Percentiles rank a stretch among this genome's conserved stretches.
These are phyloP conservation scores for Aleiodes alternator DNA, from an alignment of 2,888 invertebrate species.

Conservation along the genomic window DNA sequence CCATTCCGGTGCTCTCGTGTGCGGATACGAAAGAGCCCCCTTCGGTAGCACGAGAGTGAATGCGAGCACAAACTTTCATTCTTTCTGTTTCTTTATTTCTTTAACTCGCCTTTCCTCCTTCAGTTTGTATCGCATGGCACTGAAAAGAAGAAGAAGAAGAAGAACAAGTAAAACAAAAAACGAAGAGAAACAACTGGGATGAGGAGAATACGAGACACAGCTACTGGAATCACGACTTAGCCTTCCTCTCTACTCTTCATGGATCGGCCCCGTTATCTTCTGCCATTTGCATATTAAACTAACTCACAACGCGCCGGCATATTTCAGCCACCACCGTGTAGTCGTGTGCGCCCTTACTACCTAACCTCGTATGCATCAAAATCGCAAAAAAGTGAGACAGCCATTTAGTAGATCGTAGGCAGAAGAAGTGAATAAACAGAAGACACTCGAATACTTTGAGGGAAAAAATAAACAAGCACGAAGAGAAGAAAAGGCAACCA, in stretches of 20 bases:
- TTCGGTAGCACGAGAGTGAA: slow-evolving; percentile 28
- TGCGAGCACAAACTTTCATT: slow-evolving; percentile 44
- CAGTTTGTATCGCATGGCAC: slow-evolving; percentile 40
- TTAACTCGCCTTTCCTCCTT: slow-evolving; percentile 29
- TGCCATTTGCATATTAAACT: slow-evolving; percentile 75
- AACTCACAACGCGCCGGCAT: slow-evolving; percentile 73
- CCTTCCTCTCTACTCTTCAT: slow-evolving; percentile 69
- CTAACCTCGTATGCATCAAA: slow-evolving; percentile 42
- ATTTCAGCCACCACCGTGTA: slow-evolving; percentile 61
- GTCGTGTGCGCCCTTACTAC: slow-evolving; percentile 47
- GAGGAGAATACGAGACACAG: slow-evolving; percentile 67
- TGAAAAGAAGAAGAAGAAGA: slow-evolving; percentile 50
- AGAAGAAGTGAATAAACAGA: slow-evolving; percentile 29
- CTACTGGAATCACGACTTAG: slow-evolving; percentile 75
- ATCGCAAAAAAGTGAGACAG: slow-evolving; percentile 27
- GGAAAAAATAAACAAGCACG: slow-evolving; percentile 12
- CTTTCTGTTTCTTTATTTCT: slow-evolving; percentile 47
- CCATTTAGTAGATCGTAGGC: slow-evolving; percentile 16
- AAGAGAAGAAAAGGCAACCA: slow-evolving; percentile 7
- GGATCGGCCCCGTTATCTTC: slow-evolving; percentile 72
- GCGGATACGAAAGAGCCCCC: slow-evolving; percentile 37
- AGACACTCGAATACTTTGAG: not conserved
- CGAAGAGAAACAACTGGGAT: slow-evolving; percentile 41
- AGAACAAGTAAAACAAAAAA: slow-evolving; percentile 50
- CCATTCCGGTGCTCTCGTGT: slow-evolving; percentile 31